phyloP scores from a whole-genome alignment of 1,140 invertebrate species.

The Oryctes rhinoceros region DNA sequence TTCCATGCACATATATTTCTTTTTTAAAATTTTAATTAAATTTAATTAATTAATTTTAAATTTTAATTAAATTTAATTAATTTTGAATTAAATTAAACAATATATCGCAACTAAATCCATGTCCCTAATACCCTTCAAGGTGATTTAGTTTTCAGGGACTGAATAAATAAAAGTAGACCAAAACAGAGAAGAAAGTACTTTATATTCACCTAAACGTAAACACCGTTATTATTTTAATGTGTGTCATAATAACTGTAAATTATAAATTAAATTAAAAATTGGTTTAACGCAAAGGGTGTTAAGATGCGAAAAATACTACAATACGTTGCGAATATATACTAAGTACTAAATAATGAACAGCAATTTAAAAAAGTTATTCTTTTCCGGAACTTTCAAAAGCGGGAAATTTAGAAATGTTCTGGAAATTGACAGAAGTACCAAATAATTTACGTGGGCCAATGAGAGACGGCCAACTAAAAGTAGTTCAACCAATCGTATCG shows the following conservation, averaged over 20 bases:
- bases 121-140: too few relatives aligned
- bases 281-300: too few relatives aligned
- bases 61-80: too few relatives aligned
- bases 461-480: slow-evolving; percentile 61
- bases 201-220: background rate
- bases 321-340: background rate
- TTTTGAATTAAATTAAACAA: background rate
- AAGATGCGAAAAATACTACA: background rate
- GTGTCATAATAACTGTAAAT: slow-evolving; percentile 5
- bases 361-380: background rate
- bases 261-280: background rate
- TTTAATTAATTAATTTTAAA: too few relatives aligned
- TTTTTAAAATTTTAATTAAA: too few relatives aligned
- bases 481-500: slow-evolving; percentile 54
- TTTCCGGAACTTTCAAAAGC: slow-evolving; percentile 31
- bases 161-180: background rate
- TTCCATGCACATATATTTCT: too few relatives aligned
- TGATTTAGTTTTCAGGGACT: background rate
- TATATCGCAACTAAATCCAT: background rate
- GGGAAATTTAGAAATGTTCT: slow-evolving; percentile 33
- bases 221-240: background rate
- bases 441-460: slow-evolving; percentile 66
- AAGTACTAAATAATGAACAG: too few relatives aligned
- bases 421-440: slow-evolving; percentile 25
- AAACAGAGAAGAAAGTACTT: background rate